A percentile compares a stretch with the other conserved stretches of the same genome.
phyloP scores from a whole-genome alignment of 2,888 invertebrate genomes.

The Acanthacorydalis orientalis region DNA sequence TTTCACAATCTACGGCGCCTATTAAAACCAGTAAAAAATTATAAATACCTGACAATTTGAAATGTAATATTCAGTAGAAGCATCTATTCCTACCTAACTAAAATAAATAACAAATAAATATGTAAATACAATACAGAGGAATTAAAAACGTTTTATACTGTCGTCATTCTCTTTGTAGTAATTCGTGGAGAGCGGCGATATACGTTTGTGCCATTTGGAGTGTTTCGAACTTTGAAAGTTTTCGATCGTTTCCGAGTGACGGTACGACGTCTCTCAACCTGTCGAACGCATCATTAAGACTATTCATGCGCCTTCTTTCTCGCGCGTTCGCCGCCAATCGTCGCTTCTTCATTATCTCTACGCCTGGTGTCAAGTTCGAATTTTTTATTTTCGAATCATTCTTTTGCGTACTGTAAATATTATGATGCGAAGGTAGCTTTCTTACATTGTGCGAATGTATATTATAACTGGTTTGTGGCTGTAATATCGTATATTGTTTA shows the following conservation, averaged over 20 bases:
- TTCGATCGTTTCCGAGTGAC: slow-evolving; percentile 48
- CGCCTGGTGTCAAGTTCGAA: slow-evolving; percentile 7
- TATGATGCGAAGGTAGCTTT: background rate
- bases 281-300: slow-evolving; percentile 57
- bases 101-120: no score
- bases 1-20: no score
- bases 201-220: slow-evolving; percentile 65
- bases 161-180: slow-evolving; percentile 28
- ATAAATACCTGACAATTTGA: no score
- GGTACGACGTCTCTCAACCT: slow-evolving; percentile 52
- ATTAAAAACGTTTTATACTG: background rate
- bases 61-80: no score
- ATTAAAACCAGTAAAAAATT: no score
- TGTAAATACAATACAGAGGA: background rate
- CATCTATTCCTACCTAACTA: no score
- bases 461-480: background rate
- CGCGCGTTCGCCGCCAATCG: slow-evolving; percentile 54
- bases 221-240: slow-evolving; percentile 59
- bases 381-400: slow-evolving; percentile 2
- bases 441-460: background rate
- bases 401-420: background rate
- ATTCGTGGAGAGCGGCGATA: slow-evolving; percentile 47
- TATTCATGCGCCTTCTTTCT: slow-evolving; percentile 57
- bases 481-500: background rate
- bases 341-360: slow-evolving; percentile 31